These are phyloP conservation scores for Paradisaea rubra DNA, from an alignment of 2,113 vertebrate genomes.

Conservation along the genomic window DNA sequence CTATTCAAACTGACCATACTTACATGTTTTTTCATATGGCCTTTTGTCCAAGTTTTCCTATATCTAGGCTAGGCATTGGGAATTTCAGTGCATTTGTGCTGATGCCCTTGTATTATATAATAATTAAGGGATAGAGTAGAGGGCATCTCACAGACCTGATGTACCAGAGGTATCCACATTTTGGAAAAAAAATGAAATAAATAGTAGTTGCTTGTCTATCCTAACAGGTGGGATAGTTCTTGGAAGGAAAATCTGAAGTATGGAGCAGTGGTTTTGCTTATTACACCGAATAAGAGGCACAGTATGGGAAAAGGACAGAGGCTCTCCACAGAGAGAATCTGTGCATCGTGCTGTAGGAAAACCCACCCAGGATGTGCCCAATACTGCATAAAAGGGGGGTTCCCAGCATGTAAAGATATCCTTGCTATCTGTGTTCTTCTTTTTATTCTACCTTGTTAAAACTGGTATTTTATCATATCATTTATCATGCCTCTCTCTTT, in stretches of 20 bases:
- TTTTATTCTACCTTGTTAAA: not conserved
- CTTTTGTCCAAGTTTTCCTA: not conserved
- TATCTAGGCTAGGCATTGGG: not conserved
- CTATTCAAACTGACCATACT: not conserved
- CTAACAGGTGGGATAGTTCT: not conserved
- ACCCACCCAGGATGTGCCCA: not conserved
- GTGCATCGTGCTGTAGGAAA: rapidly evolving
- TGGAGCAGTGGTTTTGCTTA: not conserved
- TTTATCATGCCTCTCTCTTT: not conserved
- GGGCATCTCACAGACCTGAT: not conserved
- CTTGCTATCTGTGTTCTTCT: not conserved
- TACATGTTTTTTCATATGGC: not conserved
- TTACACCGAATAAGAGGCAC: not conserved
- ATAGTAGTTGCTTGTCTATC: not conserved
- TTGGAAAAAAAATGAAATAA: not conserved
- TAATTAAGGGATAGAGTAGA: not conserved
- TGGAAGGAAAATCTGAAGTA: not conserved
- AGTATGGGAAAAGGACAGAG: not conserved
- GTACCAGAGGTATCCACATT: not conserved
- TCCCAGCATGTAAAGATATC: not conserved
- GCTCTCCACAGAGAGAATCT: not conserved
- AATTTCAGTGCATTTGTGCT: not conserved
- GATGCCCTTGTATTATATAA: not conserved
- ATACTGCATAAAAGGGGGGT: not conserved
- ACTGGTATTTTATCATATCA: rapidly evolving